Evolutionary conservation across 2,113 vertebrate genomes (phyloP).

Genomic region (Peromyscus leucopus): DNA sequence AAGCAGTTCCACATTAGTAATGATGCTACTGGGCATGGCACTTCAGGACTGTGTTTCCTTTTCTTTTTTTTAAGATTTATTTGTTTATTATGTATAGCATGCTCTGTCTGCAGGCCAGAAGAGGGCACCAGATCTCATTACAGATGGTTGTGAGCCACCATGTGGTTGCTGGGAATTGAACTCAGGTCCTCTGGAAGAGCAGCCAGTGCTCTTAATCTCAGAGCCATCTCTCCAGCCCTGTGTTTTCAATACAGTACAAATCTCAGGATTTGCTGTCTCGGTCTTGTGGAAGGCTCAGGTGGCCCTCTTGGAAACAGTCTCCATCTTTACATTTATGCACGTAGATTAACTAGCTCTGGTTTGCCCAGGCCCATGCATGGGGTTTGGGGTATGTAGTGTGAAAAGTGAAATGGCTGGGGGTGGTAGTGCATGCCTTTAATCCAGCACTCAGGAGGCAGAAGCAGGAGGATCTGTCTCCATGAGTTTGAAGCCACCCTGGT

Average conservation of each 20-base stretch:
- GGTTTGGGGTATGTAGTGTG: not conserved
- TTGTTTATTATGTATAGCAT: no score
- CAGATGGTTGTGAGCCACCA: no score
- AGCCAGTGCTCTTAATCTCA: no score
- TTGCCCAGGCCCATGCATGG: not conserved
- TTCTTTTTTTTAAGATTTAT: not conserved
- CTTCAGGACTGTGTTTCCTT: conserved; percentile 12
- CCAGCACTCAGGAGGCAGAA: not conserved
- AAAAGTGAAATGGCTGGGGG: not conserved
- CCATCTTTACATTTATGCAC: not conserved
- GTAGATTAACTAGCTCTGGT: not conserved
- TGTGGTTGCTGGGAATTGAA: no score
- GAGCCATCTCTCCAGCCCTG: no score
- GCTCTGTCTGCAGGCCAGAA: no score
- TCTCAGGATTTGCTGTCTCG: not conserved
- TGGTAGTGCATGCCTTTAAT: not conserved
- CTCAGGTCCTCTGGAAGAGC: no score
- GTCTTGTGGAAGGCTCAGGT: not conserved
- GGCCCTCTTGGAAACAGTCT: not conserved
- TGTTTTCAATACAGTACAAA: not conserved
- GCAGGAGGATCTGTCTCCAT: not conserved
- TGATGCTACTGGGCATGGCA: not conserved
- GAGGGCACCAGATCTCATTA: no score
- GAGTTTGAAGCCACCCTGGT: not conserved
- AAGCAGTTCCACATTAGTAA: conserved; percentile 76